Evolutionary conservation across 2,888 invertebrate genomes (phyloP).

Genomic region (Xanthia togata): DNA sequence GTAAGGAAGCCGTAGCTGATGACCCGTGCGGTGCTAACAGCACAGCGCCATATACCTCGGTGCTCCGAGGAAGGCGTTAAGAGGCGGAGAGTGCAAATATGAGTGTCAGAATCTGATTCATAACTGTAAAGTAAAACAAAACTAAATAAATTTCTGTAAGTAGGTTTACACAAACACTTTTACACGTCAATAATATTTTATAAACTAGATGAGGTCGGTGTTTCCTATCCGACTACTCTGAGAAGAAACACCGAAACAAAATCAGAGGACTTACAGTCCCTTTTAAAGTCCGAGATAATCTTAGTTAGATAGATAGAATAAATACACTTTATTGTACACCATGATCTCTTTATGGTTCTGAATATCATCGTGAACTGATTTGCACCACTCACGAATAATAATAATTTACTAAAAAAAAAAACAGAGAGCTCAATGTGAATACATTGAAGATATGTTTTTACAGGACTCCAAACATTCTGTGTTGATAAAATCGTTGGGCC

Average conservation of each 20-base stretch:
- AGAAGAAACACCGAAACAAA: not conserved
- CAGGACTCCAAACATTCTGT: not conserved
- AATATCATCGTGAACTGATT: not conserved
- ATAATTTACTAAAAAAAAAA: not conserved
- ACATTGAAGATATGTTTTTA: not conserved
- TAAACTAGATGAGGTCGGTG: not conserved
- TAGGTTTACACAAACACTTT: not conserved
- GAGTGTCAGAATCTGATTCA: conserved; percentile 65
- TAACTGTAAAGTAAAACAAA: conserved; percentile 67
- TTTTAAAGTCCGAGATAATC: not conserved
- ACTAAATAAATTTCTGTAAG: not conserved
- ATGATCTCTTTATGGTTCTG: too few relatives aligned
- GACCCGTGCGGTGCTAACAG: conserved; percentile 76
- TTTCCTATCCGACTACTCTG: not conserved
- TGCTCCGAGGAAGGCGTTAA: conserved; percentile 70
- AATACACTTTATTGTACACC: too few relatives aligned
- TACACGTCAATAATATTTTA: not conserved
- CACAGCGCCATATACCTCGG: conserved; percentile 84
- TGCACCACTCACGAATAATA: not conserved
- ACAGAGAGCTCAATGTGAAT: too few relatives aligned
- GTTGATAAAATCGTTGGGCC: not conserved
- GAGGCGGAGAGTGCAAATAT: conserved; percentile 80
- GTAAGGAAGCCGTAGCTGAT: conserved; percentile 81
- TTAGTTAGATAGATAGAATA: too few relatives aligned
- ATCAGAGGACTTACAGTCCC: not conserved